Evolutionary conservation across 2,797 vertebrate genomes (phyloP).

Genomic region (Harpagifer antarcticus): DNA sequence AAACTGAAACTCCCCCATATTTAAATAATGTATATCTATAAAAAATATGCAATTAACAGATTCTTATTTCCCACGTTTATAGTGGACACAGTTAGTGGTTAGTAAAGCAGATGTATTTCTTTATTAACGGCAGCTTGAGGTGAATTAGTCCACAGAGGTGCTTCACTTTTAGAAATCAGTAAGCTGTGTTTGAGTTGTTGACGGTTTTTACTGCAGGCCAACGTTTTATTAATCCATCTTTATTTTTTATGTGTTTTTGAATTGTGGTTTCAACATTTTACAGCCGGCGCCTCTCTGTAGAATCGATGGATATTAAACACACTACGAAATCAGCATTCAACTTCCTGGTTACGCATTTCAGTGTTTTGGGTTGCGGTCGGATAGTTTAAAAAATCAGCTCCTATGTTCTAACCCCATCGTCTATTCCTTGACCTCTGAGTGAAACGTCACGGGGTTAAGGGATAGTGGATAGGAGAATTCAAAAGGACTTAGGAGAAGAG

Average conservation of each 20-base stretch:
- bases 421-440: no score
- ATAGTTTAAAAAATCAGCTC: no score
- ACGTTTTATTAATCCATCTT: constrained; percentile 47
- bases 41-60: not conserved
- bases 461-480: no score
- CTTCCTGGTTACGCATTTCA: constrained; percentile 10
- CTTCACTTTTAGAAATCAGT: constrained; percentile 13
- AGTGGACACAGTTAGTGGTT: not conserved
- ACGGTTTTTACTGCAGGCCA: constrained; percentile 43
- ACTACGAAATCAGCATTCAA: not conserved
- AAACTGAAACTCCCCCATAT: not conserved
- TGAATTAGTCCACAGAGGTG: not conserved
- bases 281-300: constrained; percentile 19
- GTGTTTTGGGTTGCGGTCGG: no score
- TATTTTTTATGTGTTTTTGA: constrained; percentile 45
- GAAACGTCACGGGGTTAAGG: no score
- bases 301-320: constrained; percentile 36
- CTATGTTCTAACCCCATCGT: no score
- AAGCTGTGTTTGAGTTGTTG: not conserved
- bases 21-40: not conserved
- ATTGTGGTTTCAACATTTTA: constrained; percentile 38
- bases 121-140: constrained; percentile 14
- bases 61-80: not conserved
- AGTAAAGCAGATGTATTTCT: constrained; percentile 28
- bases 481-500: no score